Conservation (phyloP, 1,140 invertebrate genomes). For the Hydropsyche tenuis region DNA sequence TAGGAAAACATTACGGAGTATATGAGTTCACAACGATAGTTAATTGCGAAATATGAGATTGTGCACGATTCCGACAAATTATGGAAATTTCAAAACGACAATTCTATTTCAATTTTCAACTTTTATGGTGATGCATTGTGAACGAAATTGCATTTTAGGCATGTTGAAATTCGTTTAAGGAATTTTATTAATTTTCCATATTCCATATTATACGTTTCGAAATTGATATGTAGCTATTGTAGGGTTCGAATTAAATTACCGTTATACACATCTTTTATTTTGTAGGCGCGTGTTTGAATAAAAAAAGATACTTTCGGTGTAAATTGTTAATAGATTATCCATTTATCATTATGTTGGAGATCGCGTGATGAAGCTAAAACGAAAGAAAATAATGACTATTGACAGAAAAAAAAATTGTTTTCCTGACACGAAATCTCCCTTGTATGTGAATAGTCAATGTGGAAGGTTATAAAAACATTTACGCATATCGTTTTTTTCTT, state of each 20-base stretch:
- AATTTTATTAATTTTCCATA: not conserved
- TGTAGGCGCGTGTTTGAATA: too few relatives aligned
- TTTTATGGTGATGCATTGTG: not conserved
- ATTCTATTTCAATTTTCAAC: not conserved
- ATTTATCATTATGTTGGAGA: conserved; percentile 8
- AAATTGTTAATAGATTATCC: conserved; percentile 26
- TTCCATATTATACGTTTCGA: not conserved
- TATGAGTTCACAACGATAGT: not conserved
- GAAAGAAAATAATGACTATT: conserved; percentile 28
- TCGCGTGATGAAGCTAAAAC: conserved; percentile 12
- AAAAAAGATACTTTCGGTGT: too few relatives aligned
- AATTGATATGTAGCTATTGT: not conserved
- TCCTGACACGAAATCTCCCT: conserved; percentile 6
- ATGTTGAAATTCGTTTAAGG: not conserved
- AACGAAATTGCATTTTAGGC: too few relatives aligned
- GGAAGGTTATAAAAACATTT: too few relatives aligned
- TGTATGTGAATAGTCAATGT: not conserved
- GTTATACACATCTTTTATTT: too few relatives aligned
- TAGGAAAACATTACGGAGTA: too few relatives aligned
- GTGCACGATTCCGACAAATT: not conserved
- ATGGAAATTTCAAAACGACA: too few relatives aligned
- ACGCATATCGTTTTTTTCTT: too few relatives aligned
- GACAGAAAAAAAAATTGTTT: conserved; percentile 23
- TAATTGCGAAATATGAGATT: not conserved
- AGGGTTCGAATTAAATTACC: not conserved